These are phyloP conservation scores for Athetis lepigone DNA, from an alignment of 2,888 invertebrate genomes.

Conservation along the genomic window DNA sequence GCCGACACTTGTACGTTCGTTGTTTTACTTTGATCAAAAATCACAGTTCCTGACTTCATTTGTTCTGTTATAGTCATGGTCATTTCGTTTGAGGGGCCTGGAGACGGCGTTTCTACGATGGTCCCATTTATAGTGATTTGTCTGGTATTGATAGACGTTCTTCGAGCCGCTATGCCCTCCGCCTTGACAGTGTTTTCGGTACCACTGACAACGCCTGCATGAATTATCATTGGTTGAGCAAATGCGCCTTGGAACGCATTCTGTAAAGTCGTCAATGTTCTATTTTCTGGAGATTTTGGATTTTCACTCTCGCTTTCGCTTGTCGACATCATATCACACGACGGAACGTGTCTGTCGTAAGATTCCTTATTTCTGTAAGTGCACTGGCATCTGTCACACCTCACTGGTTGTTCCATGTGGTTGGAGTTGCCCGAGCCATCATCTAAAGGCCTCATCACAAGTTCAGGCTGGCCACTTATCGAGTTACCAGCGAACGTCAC, in stretches of 20 bases:
- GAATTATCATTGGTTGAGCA: conserved; percentile 88
- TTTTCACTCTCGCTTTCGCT: conserved; percentile 96
- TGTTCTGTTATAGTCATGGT: conserved; percentile 89
- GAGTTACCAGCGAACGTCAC: conserved; percentile 89
- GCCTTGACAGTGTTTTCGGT: conserved; percentile 86
- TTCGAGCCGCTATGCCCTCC: conserved; percentile 86
- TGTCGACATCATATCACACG: conserved; percentile 94
- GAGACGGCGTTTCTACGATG: conserved; percentile 89
- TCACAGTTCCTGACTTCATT: conserved; percentile 87
- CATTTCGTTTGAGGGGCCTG: conserved; percentile 87
- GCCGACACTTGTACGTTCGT: conserved; percentile 87
- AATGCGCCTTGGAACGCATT: conserved; percentile 89
- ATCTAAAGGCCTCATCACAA: conserved; percentile 85
- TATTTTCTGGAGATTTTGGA: conserved; percentile 89
- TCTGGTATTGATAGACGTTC: conserved; percentile 88
- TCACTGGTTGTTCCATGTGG: conserved; percentile 93
- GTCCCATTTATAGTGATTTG: conserved; percentile 90
- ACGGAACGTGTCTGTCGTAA: conserved; percentile 94
- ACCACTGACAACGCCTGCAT: conserved; percentile 86
- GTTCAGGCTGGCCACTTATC: conserved; percentile 86
- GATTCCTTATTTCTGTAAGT: conserved; percentile 96
- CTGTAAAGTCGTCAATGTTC: conserved; percentile 87
- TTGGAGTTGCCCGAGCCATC: conserved; percentile 81
- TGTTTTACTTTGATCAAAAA: conserved; percentile 87
- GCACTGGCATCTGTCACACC: conserved; percentile 96